A percentile compares a stretch with the other conserved stretches of the same genome.
These are phyloP conservation scores for Pipistrellus nathusii DNA, from an alignment of 2,797 vertebrate species.

Conservation along the genomic window DNA sequence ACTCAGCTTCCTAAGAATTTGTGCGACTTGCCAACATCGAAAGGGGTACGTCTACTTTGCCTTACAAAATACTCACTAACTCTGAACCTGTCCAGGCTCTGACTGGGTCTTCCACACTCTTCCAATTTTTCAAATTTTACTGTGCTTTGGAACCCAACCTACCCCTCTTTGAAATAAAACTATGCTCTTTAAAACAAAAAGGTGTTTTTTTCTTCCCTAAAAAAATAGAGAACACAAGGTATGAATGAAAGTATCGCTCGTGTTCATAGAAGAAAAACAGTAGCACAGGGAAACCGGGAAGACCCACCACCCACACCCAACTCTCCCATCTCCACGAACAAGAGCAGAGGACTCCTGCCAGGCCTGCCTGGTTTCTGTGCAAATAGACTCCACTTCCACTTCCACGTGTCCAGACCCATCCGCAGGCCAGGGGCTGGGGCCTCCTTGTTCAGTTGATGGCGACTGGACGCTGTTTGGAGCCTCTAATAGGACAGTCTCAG, in stretches of 20 bases:
- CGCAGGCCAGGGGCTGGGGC: no score
- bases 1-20: neutral
- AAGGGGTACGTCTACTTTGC: neutral
- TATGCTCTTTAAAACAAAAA: neutral
- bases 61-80: neutral
- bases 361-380: no score
- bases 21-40: neutral
- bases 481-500: neutral
- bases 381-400: neutral
- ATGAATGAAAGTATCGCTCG: neutral
- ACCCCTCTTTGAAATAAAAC: neutral
- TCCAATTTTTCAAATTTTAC: neutral
- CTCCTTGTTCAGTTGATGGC: neutral
- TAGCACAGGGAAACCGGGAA: neutral
- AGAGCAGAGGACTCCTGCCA: fast-evolving
- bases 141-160: neutral
- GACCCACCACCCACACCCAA: no score
- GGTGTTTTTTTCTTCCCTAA: neutral
- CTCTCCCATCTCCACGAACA: fast-evolving
- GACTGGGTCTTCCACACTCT: neutral
- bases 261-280: neutral
- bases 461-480: neutral
- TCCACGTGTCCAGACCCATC: fast-evolving
- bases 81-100: neutral
- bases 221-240: neutral